Evolutionary conservation across 2,888 invertebrate genomes (phyloP), one percentile per base, ranked within the genome.

Genomic region (Leptarthrus brevirostris): DNA sequence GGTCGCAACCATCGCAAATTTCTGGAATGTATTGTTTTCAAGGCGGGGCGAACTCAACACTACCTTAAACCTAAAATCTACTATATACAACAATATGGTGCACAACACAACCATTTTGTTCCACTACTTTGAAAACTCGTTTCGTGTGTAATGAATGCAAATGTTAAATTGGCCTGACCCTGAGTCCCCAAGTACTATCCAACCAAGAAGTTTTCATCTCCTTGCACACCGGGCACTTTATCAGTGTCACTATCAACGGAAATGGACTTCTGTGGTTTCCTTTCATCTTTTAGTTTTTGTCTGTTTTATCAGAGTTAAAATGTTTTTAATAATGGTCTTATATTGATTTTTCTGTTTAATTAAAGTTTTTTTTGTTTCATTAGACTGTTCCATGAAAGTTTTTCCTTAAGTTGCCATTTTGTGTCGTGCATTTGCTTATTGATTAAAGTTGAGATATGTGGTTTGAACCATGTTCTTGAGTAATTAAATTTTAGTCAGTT

Each of bases 171-270:
- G 18, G 69, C 47, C 18, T 40, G 36, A 20, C 30, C 64, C 47
- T 66, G 44, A 66, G 49, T 34, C n/a, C n/a, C n/a, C n/a, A n/a
- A n/a, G n/a, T n/a, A n/a, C n/a, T n/a, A n/a, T 40, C 12, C 3
- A 40, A 40, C 40, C 40, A 30, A 30, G 34, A 70, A 49, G 53
- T 52, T 18, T 10, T 34, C 52, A 36, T 52, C 24, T 69, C 36
- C 30, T 34, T 18, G 22, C 6, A 66, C 24, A 44, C 22, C 20
- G 36, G 10, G 1, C 24, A 53, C 34, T 54, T 72, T 72, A 72
- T 72, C 71, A 72, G 56, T 72, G 18, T 16, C 20, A 53, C 34
- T 54, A 72, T 72, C 71, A 72, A 18, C 54, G 56, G 71, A 72
- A 72, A 72, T 72, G 71, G 71, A 54, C 56, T 54, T 54, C 40